Evolutionary conservation across 2,797 vertebrate species (phyloP), one percentile per base, ranked within the genome.

Genomic region (Acanthiza pusilla): DNA sequence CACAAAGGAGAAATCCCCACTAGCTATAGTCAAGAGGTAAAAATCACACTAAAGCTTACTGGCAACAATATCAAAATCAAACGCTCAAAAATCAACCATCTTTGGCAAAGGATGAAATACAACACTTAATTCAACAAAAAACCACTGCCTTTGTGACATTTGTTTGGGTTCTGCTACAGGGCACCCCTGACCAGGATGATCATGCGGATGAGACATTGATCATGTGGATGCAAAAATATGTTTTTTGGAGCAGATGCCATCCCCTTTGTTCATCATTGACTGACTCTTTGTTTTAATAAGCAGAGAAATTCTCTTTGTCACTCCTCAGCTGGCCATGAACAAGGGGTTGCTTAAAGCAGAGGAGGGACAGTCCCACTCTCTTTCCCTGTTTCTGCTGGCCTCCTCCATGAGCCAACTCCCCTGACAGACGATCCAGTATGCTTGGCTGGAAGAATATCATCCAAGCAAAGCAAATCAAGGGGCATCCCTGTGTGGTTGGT

Each of bases 391-490:
- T 77, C 65, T 55, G 5, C 50, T 42, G 50, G 26, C 29, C 42
- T 74, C 26, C 9, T 80, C 57, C 68, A 34, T 2, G 7, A 40
- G 42, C 61, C 2, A 8, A 5, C 27, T 58, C 36, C 55, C 55
- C 57, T 0, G 0, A 78, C 70, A 81, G 32, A 71, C 0, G 0
- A 80, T 25, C 36, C 53, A 30, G 23, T 18, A 45, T 16, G 47
- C 48, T 26, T 21, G 68, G 68, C 26, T 65, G 16, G 34, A 75
- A 47, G 62, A 87, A 92, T 87, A 62, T 15, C 3, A 2, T 3
- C 21, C 36, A 51, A 51, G 26, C 12, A 66, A 82, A 92, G 61
- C 32, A 51, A 91, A 54, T 40, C 36, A 38, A 73, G 67, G 63
- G 67, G 13, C 36, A 40, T 26, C 38, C 62, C 71, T 1, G 0